Evolutionary conservation across 1,140 invertebrate genomes (phyloP).

Genomic region (Phenacoccus solenopsis): DNA sequence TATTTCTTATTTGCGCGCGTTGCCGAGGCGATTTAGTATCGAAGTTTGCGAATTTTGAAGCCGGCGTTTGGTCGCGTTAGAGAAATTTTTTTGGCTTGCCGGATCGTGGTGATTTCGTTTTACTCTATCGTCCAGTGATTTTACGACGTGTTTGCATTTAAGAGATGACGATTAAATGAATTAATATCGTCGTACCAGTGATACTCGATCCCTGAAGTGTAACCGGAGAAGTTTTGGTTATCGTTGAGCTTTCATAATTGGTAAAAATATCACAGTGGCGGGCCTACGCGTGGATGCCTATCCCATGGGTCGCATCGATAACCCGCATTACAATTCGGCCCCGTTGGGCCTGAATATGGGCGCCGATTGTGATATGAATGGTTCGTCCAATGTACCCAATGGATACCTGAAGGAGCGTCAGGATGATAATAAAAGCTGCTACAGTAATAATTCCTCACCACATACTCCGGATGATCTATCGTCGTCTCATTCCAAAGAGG

Average conservation of each 20-base stretch:
- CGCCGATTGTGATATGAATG: not conserved
- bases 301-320: not conserved
- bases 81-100: too few relatives aligned
- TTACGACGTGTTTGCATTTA: too few relatives aligned
- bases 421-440: not conserved
- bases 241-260: not conserved
- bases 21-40: too few relatives aligned
- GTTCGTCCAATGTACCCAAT: not conserved
- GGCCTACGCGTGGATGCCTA: not conserved
- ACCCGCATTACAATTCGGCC: conserved; percentile 1
- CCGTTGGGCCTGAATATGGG: not conserved
- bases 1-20: too few relatives aligned
- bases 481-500: not conserved
- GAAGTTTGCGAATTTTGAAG: too few relatives aligned
- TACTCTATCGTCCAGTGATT: too few relatives aligned
- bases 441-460: not conserved
- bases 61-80: too few relatives aligned
- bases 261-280: not conserved
- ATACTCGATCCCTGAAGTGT: too few relatives aligned
- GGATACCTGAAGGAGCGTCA: not conserved
- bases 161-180: too few relatives aligned
- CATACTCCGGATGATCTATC: conserved; percentile 5
- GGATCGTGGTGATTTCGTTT: too few relatives aligned
- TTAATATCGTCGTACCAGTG: too few relatives aligned
- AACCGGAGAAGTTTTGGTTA: too few relatives aligned